Evolutionary conservation across 2,113 vertebrate genomes (phyloP), one percentile per base, ranked within the genome.

Genomic region (Hyla sarda): DNA sequence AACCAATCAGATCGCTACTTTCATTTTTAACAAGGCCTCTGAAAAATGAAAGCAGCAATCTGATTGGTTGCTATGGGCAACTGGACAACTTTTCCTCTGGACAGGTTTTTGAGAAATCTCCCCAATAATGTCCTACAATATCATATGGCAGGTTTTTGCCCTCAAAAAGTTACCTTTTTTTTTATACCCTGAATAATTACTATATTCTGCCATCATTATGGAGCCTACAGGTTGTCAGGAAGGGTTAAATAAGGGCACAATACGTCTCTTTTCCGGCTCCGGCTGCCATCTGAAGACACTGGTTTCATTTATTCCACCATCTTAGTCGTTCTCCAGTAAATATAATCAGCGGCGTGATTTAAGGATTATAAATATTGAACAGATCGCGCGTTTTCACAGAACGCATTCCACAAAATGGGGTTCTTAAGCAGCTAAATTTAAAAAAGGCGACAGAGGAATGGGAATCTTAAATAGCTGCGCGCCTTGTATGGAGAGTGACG

Each of bases 311-410:
- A 60, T 84, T 9, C 9, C 65, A 1, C 19, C 81, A 19, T 75
- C 82, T 17, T 23, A 4, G 71, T 72, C 54, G 21, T 84, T 84
- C 58, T 45, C 69, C 37, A 83, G 82, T 41, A 58, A 83, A 83
- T 83, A 84, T 62, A 84, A 84, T 84, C 82, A 84, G 54, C 17
- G 25, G 72, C 56, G 37, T 75, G 82, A 84, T 84, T 84, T 60
- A 74, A 62, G 58, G 82, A 84, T 75, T 74, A 84, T 76, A 84
- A 74, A 84, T 84, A 84, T 84, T 62, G 74, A 75, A 60, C 72
- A 76, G 81, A 72, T 50, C 47, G 81, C 25, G 54, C n/a, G n/a
- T 13, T 84, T 48, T 54, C 34, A 56, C 50, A 47, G 23, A 16
- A 73, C 23, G 37, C 52, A 23, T 25, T 48, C 14, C 37, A 62